Evolutionary conservation across 23 tunicate species (phyloP), one percentile per base, ranked within the genome.

Genomic region (Trididemnum clinides): DNA sequence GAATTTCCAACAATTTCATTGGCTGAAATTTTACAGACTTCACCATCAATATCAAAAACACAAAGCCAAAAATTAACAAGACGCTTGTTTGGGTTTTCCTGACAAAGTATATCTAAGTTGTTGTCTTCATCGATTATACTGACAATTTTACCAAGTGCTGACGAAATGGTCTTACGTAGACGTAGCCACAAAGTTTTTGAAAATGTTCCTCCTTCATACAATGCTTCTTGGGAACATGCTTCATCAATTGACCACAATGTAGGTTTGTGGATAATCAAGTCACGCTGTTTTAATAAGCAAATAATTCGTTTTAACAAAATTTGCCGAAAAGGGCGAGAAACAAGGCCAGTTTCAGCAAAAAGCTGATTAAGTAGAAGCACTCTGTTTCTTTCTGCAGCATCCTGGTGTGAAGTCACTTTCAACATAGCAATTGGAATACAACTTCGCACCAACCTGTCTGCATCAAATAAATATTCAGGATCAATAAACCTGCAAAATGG

Each of bases 181-280:
- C 87, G 49, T 4, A 89, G 64, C 94, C 94, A 89, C 28, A 89
- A 62, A 0, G 94, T 84, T 31, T 89, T 89, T 0, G 85, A 21
- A 77, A 84, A 89, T 21, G 88, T 89, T 50, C 94, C 94, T 15
- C 88, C 94, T 78, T 89, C 94, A 5, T 84, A 39, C 27, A 89
- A 63, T 12, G 80, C 23, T 44, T 57, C 71, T 23, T 34, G 75
- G 27, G 84, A 83, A 20, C 80, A 78, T 29, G 94, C 94, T 77
- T 84, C 88, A 1, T 65, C 59, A 20, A 31, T 12, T 19, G 57
- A 33, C 94, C 94, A 87, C 19, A 38, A 18, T 2, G 33, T 25
- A 30, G 75, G 75, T 3, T 69, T 37, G 1, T 4, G 31, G 1
- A 35, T 26, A 1, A 12, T 34, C 0, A 82, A 57, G 39, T 87